Evolutionary conservation across 2,113 vertebrate genomes (phyloP).

Genomic region (Ploceus nigricollis): DNA sequence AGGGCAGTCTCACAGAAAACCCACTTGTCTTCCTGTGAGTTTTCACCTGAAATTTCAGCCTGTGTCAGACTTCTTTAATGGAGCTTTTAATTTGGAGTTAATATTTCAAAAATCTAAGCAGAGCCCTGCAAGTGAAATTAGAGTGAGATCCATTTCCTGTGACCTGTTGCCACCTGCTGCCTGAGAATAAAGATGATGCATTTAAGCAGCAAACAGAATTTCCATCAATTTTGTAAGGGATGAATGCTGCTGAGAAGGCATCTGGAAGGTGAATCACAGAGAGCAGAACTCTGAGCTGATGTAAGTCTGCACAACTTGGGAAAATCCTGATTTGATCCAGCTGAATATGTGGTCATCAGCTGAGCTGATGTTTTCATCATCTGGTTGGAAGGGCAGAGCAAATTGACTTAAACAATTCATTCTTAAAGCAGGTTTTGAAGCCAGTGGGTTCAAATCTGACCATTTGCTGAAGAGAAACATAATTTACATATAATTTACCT

Average conservation of each 20-base stretch:
- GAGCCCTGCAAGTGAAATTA: not conserved
- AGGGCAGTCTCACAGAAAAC: not conserved
- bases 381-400: not conserved
- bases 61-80: not conserved
- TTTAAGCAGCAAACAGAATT: not conserved
- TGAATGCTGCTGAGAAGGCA: not conserved
- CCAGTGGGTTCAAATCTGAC: not conserved
- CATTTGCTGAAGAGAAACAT: not conserved
- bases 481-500: not conserved
- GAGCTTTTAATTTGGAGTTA: not conserved
- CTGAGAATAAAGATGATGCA: not conserved
- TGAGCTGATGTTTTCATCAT: not conserved
- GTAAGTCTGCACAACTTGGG: not conserved
- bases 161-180: conserved; percentile 28
- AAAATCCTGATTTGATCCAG: not conserved
- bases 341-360: not conserved
- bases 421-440: not conserved
- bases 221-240: not conserved
- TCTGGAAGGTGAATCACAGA: not conserved
- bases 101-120: not conserved
- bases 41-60: not conserved
- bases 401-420: not conserved
- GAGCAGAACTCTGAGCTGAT: not conserved
- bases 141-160: not conserved
- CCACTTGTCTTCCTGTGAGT: not conserved